phyloP scores from a whole-genome alignment of 2,797 vertebrate genomes.

The Enteromius fasciolatus region DNA sequence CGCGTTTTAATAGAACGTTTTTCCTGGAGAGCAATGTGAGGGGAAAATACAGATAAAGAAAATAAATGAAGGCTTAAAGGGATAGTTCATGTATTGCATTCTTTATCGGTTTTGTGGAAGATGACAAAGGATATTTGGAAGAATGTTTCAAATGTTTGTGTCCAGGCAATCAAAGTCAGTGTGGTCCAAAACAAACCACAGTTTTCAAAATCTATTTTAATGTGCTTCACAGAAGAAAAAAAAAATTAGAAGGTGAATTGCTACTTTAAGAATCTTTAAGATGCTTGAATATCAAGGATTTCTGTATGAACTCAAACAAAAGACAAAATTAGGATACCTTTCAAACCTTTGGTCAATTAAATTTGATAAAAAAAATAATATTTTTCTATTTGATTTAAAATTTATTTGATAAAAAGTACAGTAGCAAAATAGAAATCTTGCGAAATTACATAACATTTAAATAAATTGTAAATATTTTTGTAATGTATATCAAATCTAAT shows the following conservation, averaged over 20 bases:
- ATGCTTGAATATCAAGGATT: background rate
- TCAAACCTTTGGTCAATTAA: background rate
- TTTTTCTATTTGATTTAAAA: background rate
- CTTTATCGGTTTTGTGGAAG: background rate
- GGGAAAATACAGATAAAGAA: background rate
- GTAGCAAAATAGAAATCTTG: conserved; percentile 5
- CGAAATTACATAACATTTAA: background rate
- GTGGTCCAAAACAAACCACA: background rate
- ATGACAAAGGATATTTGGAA: background rate
- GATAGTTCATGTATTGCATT: background rate
- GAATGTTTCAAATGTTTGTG: background rate
- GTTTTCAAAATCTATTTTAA: background rate
- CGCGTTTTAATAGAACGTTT: background rate
- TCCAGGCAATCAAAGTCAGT: background rate
- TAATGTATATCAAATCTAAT: background rate
- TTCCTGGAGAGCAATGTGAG: background rate
- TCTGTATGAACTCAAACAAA: background rate
- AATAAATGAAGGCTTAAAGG: background rate
- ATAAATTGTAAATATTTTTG: background rate
- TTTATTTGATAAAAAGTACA: background rate
- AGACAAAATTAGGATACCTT: background rate
- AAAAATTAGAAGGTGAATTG: background rate
- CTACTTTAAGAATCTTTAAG: background rate
- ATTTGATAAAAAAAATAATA: too few species aligned
- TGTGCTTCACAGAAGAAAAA: background rate